Percentiles rank a stretch among this genome's conserved stretches.
phyloP scores from a whole-genome alignment of 2,888 invertebrate species.

The Nomada lathburiana region DNA sequence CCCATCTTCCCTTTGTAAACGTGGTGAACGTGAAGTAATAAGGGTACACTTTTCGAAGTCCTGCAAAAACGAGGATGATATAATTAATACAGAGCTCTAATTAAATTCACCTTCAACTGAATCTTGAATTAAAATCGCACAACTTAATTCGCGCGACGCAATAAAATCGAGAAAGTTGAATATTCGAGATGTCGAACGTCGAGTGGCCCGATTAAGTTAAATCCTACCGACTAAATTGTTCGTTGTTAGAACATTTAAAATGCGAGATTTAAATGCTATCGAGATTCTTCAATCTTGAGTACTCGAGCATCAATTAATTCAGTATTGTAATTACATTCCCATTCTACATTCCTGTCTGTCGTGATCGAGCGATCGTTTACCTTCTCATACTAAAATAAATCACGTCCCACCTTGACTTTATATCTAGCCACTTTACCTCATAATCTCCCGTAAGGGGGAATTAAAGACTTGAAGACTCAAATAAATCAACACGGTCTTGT shows the following conservation, averaged over 20 bases:
- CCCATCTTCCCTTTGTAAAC: constrained; percentile 98
- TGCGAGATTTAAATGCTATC: no score
- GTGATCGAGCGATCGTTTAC: constrained; percentile 11
- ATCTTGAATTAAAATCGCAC: neutral
- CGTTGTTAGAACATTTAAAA: no score
- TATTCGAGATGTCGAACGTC: no score
- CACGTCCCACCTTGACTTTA: neutral
- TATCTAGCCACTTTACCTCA: neutral
- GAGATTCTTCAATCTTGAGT: neutral
- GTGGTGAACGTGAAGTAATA: constrained; percentile 98
- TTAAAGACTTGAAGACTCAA: no score
- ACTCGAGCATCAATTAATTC: constrained; percentile 6
- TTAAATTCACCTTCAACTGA: neutral
- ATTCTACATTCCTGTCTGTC: neutral
- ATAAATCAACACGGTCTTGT: no score
- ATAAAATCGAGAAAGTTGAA: no score
- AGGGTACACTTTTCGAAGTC: constrained; percentile 97
- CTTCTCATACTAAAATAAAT: neutral
- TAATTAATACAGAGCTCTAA: neutral
- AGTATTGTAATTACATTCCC: neutral
- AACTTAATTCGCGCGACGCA: neutral
- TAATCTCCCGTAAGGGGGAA: neutral
- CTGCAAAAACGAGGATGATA: constrained; percentile 84
- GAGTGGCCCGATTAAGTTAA: neutral
- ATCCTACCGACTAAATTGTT: neutral